Evolutionary conservation across 2,797 vertebrate genomes (phyloP).

Genomic region (Myotis vivesi): DNA sequence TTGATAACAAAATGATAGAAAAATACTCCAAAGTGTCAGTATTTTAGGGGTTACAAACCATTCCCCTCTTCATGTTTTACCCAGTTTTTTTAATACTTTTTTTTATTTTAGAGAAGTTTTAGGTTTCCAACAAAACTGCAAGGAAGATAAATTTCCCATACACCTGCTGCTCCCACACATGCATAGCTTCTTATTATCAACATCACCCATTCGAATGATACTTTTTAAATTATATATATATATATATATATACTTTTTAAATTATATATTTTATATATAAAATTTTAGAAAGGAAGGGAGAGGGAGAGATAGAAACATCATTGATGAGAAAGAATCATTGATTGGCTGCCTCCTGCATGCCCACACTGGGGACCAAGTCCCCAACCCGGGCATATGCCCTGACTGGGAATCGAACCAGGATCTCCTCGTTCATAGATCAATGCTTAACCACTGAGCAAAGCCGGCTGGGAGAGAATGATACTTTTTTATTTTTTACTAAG

Average conservation of each 20-base stretch:
- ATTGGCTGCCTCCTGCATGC: no score
- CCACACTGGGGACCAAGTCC: no score
- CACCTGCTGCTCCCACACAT: not conserved
- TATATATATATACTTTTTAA: no score
- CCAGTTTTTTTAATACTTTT: not conserved
- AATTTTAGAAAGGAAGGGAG: no score
- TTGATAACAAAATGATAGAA: not conserved
- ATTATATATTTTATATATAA: no score
- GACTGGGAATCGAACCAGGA: no score
- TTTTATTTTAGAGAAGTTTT: not conserved
- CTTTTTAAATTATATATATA: no score
- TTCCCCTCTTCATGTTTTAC: not conserved
- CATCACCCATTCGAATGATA: not conserved
- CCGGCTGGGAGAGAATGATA: not conserved
- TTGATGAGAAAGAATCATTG: no score
- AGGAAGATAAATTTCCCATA: not conserved
- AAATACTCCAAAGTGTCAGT: not conserved
- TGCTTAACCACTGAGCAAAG: no score
- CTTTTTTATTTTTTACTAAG: not conserved
- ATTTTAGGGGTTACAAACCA: not conserved
- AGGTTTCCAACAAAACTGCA: not conserved
- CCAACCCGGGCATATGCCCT: no score
- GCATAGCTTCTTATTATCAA: not conserved
- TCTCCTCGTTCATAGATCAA: no score
- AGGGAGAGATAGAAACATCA: no score